Evolutionary conservation across 2,888 invertebrate species (phyloP).

Genomic region (Stegana nigrithorax): DNA sequence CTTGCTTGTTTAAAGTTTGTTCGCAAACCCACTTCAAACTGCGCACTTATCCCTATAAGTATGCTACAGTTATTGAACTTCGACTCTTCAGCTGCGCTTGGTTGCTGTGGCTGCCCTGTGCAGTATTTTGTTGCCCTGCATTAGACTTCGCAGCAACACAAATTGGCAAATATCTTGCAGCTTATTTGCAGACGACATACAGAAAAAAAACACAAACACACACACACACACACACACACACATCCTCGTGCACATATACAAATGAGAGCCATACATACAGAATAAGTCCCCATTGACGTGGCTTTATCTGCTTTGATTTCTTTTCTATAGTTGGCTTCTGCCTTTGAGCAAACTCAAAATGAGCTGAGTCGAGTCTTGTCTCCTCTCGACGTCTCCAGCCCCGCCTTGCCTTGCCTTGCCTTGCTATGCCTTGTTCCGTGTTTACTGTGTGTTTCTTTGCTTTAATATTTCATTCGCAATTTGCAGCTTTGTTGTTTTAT

Average conservation of each 20-base stretch:
- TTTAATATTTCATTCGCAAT: constrained; percentile 11
- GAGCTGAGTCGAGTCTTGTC: background rate
- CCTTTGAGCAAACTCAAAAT: background rate
- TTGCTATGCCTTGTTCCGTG: background rate
- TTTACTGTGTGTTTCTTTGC: background rate
- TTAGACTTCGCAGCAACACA: constrained; percentile 3
- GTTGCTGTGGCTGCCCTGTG: too few relatives aligned
- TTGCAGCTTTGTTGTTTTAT: background rate
- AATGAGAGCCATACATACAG: background rate
- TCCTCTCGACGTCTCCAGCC: too few relatives aligned
- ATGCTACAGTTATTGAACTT: background rate
- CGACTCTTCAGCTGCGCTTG: background rate
- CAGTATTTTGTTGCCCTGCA: background rate
- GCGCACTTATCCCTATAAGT: background rate
- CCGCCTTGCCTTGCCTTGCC: background rate
- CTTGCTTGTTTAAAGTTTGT: background rate
- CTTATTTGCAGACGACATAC: background rate
- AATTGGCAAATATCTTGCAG: constrained; percentile 6
- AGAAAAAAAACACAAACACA: background rate
- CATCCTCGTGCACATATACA: background rate
- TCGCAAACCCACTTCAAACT: background rate
- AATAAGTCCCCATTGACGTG: constrained; percentile 13
- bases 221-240: background rate
- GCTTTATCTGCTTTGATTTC: constrained; percentile 7
- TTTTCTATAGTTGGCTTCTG: background rate